phyloP scores from a whole-genome alignment of 2,113 vertebrate species.

The Chunga burmeisteri region DNA sequence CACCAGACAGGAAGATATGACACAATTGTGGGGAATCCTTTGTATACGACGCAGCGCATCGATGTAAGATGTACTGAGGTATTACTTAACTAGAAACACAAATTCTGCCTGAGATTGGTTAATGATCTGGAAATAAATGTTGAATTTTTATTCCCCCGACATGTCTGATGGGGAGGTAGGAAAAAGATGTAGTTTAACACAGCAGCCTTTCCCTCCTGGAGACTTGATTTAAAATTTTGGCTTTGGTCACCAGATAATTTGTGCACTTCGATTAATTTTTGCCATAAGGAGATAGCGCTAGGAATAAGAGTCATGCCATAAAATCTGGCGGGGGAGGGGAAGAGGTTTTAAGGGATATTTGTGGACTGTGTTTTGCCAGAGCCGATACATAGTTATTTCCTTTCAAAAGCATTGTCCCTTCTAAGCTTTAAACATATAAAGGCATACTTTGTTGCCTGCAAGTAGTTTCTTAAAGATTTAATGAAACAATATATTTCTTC shows the following conservation, averaged over 20 bases:
- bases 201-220: neutral
- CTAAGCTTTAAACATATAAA: neutral
- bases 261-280: neutral
- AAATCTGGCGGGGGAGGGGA: neutral
- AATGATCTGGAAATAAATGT: neutral
- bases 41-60: constrained; percentile 58
- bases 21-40: constrained; percentile 52
- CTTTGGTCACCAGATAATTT: neutral
- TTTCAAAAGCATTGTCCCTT: neutral
- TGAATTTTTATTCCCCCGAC: too few relatives aligned
- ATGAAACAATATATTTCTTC: neutral
- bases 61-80: constrained; percentile 14
- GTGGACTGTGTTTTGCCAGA: neutral
- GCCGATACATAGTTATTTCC: neutral
- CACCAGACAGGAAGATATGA: constrained; percentile 59
- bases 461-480: neutral
- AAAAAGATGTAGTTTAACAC: neutral
- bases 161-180: neutral
- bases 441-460: neutral
- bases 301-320: neutral
- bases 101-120: neutral
- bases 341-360: neutral
- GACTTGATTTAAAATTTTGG: neutral
- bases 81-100: neutral
- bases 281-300: neutral